phyloP scores from a whole-genome alignment of 1,140 invertebrate genomes.

The Maniola jurtina region DNA sequence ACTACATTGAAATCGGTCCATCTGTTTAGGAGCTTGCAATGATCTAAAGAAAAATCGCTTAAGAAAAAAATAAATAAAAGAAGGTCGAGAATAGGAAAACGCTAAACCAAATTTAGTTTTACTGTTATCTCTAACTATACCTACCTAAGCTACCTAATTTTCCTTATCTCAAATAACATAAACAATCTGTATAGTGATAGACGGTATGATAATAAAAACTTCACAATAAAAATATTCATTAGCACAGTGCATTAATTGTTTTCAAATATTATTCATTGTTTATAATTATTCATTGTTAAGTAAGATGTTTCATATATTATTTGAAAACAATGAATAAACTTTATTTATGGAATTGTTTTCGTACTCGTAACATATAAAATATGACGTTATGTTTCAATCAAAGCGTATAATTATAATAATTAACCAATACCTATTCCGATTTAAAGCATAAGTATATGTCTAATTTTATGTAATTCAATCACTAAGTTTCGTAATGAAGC shows the following conservation, averaged over 20 bases:
- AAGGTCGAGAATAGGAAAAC: constrained; percentile 2
- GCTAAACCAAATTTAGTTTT: constrained; percentile 22
- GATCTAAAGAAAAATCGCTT: too few species aligned
- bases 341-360: too few species aligned
- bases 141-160: constrained; percentile 19
- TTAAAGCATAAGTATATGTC: background rate
- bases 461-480: background rate
- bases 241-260: background rate
- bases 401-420: constrained; percentile 7
- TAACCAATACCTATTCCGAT: background rate
- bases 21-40: too few species aligned
- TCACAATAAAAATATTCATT: background rate
- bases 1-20: too few species aligned
- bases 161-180: constrained; percentile 6
- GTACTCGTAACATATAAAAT: too few species aligned
- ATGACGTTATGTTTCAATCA: background rate
- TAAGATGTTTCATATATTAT: background rate
- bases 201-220: constrained; percentile 1
- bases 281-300: too few species aligned
- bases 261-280: too few species aligned
- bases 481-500: background rate
- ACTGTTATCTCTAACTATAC: constrained; percentile 17
- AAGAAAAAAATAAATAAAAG: background rate
- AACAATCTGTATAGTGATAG: constrained; percentile 19
- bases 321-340: too few species aligned